Evolutionary conservation across 2,113 vertebrate species (phyloP).

Genomic region (Quiscalus mexicanus): DNA sequence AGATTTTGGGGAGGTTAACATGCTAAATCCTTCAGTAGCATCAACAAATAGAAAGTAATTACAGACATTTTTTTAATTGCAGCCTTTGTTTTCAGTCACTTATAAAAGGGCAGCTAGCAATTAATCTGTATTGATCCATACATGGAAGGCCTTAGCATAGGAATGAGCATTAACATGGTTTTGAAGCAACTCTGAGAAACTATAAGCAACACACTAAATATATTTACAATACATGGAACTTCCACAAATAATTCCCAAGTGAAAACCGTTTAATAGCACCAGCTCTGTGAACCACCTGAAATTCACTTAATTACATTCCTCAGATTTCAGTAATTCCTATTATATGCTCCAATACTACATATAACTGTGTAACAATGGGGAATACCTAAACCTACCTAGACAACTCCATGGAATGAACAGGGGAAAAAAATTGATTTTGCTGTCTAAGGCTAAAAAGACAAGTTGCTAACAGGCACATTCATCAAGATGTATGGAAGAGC

Average conservation of each 20-base stretch:
- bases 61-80: background rate
- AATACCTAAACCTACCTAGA: background rate
- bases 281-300: background rate
- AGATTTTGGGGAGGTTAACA: background rate
- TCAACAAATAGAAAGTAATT: background rate
- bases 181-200: background rate
- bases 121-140: fast-evolving
- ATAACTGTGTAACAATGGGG: background rate
- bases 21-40: background rate
- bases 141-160: background rate
- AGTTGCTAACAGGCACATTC: background rate
- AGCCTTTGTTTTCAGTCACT: background rate
- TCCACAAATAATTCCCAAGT: background rate
- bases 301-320: background rate
- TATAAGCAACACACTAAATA: background rate
- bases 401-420: background rate
- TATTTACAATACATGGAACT: background rate
- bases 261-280: background rate
- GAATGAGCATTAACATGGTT: background rate
- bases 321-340: background rate
- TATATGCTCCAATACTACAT: background rate
- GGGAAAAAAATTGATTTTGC: background rate
- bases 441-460: background rate
- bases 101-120: background rate
- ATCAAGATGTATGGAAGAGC: fast-evolving